phyloP scores from a whole-genome alignment of 2,113 vertebrate genomes.

The Fulmarus glacialis region DNA sequence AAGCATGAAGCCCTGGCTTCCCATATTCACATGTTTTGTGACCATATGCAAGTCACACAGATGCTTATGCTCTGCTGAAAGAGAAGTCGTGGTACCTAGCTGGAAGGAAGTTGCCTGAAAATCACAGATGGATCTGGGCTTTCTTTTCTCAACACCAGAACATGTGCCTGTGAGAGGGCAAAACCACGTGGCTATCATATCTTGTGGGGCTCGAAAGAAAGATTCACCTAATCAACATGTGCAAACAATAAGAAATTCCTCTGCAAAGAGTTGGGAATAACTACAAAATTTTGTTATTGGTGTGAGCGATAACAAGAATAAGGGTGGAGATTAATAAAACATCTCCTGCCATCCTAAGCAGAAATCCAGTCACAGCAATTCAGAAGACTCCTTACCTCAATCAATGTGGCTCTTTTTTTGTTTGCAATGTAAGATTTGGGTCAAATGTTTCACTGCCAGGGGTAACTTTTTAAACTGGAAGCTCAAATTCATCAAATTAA shows the following conservation, averaged over 20 bases:
- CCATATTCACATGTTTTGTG: neutral
- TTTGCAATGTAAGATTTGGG: neutral
- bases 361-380: neutral
- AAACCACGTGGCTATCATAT: accelerated
- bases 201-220: neutral
- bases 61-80: neutral
- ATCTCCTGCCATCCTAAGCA: neutral
- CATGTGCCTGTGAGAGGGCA: neutral
- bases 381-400: neutral
- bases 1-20: neutral
- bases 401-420: neutral
- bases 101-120: neutral
- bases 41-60: neutral
- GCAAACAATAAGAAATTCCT: neutral
- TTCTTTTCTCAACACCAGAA: neutral
- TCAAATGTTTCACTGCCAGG: neutral
- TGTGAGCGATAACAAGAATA: neutral
- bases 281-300: neutral
- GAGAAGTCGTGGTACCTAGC: accelerated
- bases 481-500: neutral
- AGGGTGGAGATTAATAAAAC: neutral
- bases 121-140: neutral
- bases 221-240: neutral
- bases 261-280: neutral
- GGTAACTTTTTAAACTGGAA: neutral